Base-by-base conservation (phyloP, 1,140 invertebrate species). In the Babylonia areolata region DNA sequence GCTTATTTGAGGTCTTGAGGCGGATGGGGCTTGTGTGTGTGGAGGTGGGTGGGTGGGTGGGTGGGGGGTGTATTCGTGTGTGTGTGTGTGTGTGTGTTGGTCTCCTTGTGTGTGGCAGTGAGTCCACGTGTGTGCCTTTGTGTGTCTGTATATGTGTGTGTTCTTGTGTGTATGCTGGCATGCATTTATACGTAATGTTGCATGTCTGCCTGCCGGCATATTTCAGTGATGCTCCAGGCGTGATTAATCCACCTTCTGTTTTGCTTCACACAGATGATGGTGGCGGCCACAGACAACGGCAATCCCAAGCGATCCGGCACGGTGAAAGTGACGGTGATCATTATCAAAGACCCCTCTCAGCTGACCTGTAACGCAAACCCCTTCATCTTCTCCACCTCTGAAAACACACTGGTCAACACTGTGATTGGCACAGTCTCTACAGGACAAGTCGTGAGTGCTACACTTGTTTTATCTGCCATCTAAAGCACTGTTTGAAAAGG, bases 291-390 rank as follows among this genome's bases (percentile, higher is more conserved):
- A 35, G 99, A 99, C 95, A 96, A 96, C 71, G 98, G 98, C 5
- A 95, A 95, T 78, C 98, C 98, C 15, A 91, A 97, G 0, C 95
- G 98, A 40, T 97, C 97, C 78, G 96, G 97, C 1, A 96, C 96
- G 15, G 97, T 97, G 42, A 97, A 96, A 80, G 96, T 99, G 46
- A 95, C 96, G 77, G 89, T 93, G 1, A 90, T 79, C 42, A 97
- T 94, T 1, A 33, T 58, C 0, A 88, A 92, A 39, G 91, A 91
- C 78, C 77, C 54, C 37, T 84, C 87, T n/a, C 39, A 73, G 17
- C 87, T 90, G 37, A 11, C n/a, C 0, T 92, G 91, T 46, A 37
- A n/a, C 23, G 42, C 80, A 28, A 51, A 28, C n/a, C 84, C 85
- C 9, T 91, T 89, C 81, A 85, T 73, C 39, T 83, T 87, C 17